These are phyloP conservation scores for Malthinus seriepunctatus DNA, from an alignment of 2,888 invertebrate genomes.

Conservation along the genomic window DNA sequence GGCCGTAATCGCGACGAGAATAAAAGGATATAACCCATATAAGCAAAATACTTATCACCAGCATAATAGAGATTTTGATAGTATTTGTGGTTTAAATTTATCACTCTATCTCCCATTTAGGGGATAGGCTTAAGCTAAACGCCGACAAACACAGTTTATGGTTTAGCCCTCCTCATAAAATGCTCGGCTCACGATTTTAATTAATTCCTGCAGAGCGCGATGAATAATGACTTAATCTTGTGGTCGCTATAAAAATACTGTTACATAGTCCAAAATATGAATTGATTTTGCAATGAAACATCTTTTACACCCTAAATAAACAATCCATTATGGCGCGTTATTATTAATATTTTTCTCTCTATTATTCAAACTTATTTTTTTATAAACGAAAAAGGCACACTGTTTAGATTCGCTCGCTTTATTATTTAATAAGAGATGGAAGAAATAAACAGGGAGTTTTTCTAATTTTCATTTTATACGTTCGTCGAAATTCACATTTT, in stretches of 20 bases:
- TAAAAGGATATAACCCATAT: slow-evolving; percentile 7
- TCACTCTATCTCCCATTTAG: slow-evolving; percentile 28
- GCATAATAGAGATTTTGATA: slow-evolving; percentile 25
- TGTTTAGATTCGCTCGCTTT: too few species aligned
- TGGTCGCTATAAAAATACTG: slow-evolving; percentile 32
- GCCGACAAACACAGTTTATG: slow-evolving; percentile 31
- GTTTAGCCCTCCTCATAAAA: slow-evolving; percentile 28
- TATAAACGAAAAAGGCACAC: too few species aligned
- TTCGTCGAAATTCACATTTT: too few species aligned
- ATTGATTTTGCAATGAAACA: slow-evolving; percentile 17
- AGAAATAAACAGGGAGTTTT: too few species aligned
- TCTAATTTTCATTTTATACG: too few species aligned
- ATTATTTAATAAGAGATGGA: too few species aligned
- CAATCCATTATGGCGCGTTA: slow-evolving; percentile 8
- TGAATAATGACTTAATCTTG: slow-evolving; percentile 37
- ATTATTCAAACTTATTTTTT: too few species aligned
- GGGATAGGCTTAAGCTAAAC: slow-evolving; percentile 29
- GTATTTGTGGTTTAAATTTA: slow-evolving; percentile 28
- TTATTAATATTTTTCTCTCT: too few species aligned
- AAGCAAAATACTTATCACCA: slow-evolving; percentile 15
- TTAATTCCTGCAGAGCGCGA: slow-evolving; percentile 34
- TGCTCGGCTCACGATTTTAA: slow-evolving; percentile 33
- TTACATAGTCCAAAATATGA: slow-evolving; percentile 11
- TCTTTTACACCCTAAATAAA: slow-evolving; percentile 16
- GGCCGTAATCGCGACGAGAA: slow-evolving; percentile 7